A percentile compares a stretch with the other conserved stretches of the same genome.
These are phyloP conservation scores for Halcyon smyrnensis DNA, from an alignment of 2,797 vertebrate species.

Conservation along the genomic window DNA sequence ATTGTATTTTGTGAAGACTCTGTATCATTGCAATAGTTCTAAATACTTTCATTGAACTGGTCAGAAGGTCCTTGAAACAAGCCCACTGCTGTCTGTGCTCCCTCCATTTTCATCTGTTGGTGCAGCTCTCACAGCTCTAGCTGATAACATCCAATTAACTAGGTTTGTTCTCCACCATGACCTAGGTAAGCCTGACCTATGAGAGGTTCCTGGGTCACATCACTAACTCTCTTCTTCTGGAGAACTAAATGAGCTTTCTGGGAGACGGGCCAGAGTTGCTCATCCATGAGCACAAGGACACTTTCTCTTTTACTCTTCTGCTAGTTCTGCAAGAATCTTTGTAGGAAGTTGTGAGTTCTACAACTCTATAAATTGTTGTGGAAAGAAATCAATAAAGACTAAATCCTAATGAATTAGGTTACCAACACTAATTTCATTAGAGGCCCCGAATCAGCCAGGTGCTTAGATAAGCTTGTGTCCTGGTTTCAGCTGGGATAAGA, in stretches of 20 bases:
- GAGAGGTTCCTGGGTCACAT: background rate
- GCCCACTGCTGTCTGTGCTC: background rate
- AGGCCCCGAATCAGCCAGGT: background rate
- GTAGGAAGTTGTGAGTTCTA: background rate
- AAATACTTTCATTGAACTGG: background rate
- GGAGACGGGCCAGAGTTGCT: background rate
- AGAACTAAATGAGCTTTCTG: background rate
- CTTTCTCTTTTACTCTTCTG: background rate
- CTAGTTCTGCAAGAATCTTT: background rate
- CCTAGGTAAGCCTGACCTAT: background rate
- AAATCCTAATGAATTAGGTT: conserved; percentile 19
- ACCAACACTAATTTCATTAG: conserved; percentile 2
- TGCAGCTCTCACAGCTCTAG: background rate
- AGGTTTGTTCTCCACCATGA: fast-evolving
- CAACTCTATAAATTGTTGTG: conserved; percentile 21
- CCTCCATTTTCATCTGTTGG: fast-evolving
- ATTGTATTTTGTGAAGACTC: background rate
- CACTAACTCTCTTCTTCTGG: background rate
- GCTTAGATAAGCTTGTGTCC: background rate
- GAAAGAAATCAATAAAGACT: conserved; percentile 47
- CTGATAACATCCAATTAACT: background rate
- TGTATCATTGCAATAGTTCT: background rate
- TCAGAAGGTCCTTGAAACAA: background rate
- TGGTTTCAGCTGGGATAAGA: background rate
- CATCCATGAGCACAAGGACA: background rate